These are phyloP conservation scores for Euwallacea fornicatus DNA, from an alignment of 1,140 invertebrate species.

Conservation along the genomic window DNA sequence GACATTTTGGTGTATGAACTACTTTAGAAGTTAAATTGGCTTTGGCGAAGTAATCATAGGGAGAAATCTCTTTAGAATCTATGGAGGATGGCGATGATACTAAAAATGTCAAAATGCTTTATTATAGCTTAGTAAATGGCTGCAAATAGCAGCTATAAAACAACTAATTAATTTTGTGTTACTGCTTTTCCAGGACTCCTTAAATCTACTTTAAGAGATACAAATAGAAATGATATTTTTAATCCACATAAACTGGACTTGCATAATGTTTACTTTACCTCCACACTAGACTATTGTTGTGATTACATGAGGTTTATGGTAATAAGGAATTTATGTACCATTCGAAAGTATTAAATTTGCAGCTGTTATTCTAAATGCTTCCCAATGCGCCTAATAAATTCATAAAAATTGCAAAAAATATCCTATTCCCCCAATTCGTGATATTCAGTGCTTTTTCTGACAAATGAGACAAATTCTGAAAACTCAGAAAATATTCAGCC, in stretches of 20 bases:
- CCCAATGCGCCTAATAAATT: too few relatives aligned
- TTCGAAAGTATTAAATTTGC: background rate
- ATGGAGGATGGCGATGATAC: too few relatives aligned
- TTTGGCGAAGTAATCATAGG: too few relatives aligned
- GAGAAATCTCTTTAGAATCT: too few relatives aligned
- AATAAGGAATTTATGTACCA: background rate
- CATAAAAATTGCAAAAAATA: too few relatives aligned
- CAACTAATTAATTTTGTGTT: constrained; percentile 15
- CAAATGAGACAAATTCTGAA: background rate
- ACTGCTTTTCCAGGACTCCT: constrained; percentile 15
- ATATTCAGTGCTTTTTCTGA: background rate
- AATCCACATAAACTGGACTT: background rate
- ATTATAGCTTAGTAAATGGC: too few relatives aligned
- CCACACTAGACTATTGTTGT: constrained; percentile 5
- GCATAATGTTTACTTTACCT: background rate
- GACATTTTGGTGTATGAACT: too few relatives aligned
- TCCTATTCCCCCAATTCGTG: too few relatives aligned
- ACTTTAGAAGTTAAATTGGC: too few relatives aligned
- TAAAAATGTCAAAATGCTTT: too few relatives aligned
- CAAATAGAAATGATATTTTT: constrained; percentile 23
- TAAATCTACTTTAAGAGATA: constrained; percentile 12
- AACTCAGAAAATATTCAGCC: background rate
- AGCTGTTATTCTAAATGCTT: background rate
- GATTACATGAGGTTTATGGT: background rate
- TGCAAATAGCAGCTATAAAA: background rate